A percentile compares a stretch with the other conserved stretches of the same genome.
Evolutionary conservation across 1,140 invertebrate genomes (phyloP).

Genomic region (Calosoma granatense): DNA sequence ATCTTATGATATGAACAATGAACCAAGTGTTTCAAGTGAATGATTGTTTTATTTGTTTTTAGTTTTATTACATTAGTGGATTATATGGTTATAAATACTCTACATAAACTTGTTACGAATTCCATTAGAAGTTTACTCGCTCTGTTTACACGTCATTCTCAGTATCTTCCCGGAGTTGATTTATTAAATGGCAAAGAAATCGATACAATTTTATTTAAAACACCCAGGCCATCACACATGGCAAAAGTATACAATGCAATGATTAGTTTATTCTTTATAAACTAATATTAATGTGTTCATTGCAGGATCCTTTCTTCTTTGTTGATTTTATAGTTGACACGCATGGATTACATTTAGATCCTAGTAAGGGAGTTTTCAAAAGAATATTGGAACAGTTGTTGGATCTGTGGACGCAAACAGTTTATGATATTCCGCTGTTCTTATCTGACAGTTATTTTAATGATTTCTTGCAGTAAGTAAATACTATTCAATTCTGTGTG

Average conservation of each 20-base stretch:
- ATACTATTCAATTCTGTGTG: too few relatives aligned
- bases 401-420: constrained; percentile 27
- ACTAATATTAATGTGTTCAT: neutral
- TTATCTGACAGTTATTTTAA: neutral
- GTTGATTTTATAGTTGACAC: neutral
- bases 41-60: constrained; percentile 20
- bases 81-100: constrained; percentile 59
- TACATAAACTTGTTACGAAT: constrained; percentile 53
- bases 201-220: constrained; percentile 1
- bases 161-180: constrained; percentile 42
- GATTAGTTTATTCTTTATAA: neutral
- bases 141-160: constrained; percentile 47
- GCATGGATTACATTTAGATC: neutral
- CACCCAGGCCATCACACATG: constrained; percentile 3
- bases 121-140: constrained; percentile 50
- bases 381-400: constrained; percentile 20
- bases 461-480: constrained; percentile 10
- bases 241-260: too few relatives aligned
- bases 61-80: constrained; percentile 68
- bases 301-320: neutral
- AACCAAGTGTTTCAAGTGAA: constrained; percentile 3
- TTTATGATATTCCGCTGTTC: neutral
- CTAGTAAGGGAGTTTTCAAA: neutral
- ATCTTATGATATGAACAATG: neutral
- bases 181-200: constrained; percentile 20